phyloP scores from a whole-genome alignment of 2,113 vertebrate species.

The Gulo gulo region DNA sequence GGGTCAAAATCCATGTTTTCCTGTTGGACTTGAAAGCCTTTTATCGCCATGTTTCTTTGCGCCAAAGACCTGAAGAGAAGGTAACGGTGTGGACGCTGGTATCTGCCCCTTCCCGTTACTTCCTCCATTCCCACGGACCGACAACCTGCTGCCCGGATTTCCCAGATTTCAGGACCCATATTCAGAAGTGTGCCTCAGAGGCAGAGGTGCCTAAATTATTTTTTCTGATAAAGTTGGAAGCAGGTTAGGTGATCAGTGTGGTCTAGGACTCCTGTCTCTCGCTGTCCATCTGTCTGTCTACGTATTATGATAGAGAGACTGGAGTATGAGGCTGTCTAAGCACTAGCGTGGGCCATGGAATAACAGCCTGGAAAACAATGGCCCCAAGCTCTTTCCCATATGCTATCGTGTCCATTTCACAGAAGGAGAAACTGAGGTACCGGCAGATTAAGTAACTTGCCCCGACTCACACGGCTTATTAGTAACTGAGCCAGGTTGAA shows the following conservation, averaged over 20 bases:
- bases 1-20: neutral
- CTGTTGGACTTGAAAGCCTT: neutral
- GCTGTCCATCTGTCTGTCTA: neutral
- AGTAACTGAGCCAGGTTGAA: neutral
- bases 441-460: neutral
- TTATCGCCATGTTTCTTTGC: neutral
- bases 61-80: neutral
- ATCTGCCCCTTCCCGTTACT: neutral
- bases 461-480: neutral
- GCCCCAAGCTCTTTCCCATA: neutral
- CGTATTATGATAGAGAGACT: neutral
- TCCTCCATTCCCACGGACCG: neutral
- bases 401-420: neutral
- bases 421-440: neutral
- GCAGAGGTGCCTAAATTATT: neutral
- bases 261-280: neutral
- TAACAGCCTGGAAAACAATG: neutral
- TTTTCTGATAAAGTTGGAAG: neutral
- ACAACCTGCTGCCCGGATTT: neutral
- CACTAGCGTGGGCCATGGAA: neutral
- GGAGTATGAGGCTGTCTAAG: neutral
- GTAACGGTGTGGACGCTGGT: neutral
- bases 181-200: neutral
- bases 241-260: neutral
- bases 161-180: neutral